Percentiles rank a stretch among this genome's conserved stretches.
Evolutionary conservation across 1,140 invertebrate species (phyloP).

Genomic region (Zaprionus lachaisei): DNA sequence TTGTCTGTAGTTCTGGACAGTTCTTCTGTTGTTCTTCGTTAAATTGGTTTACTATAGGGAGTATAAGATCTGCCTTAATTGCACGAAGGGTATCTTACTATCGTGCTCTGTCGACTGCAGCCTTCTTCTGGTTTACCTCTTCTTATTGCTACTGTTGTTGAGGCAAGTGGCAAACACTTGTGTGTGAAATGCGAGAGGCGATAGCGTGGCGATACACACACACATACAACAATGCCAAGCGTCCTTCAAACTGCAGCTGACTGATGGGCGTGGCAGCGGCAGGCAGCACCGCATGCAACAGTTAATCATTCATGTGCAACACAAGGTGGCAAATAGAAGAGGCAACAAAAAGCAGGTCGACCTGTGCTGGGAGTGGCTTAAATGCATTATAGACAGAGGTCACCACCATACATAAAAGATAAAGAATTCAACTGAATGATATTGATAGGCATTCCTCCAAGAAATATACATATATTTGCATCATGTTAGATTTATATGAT

Average conservation of each 20-base stretch:
- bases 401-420: too few relatives aligned
- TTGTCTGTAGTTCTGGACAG: too few relatives aligned
- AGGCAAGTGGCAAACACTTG: slow-evolving; percentile 64
- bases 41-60: too few relatives aligned
- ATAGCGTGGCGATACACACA: slow-evolving; percentile 16
- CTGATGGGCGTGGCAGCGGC: slow-evolving; percentile 57
- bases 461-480: background rate
- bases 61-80: too few relatives aligned
- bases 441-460: too few relatives aligned
- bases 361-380: background rate
- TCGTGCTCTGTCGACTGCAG: too few relatives aligned
- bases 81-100: too few relatives aligned
- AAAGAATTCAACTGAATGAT: too few relatives aligned
- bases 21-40: too few relatives aligned
- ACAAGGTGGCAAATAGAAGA: slow-evolving; percentile 21
- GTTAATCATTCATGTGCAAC: slow-evolving; percentile 62
- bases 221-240: slow-evolving; percentile 39
- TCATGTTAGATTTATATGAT: background rate
- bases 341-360: slow-evolving; percentile 1
- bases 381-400: background rate
- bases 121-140: too few relatives aligned
- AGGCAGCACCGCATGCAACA: slow-evolving; percentile 57
- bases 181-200: slow-evolving; percentile 1
- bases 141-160: slow-evolving; percentile 35
- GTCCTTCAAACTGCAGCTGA: slow-evolving; percentile 63